Percentiles rank a stretch among this genome's conserved stretches.
These are phyloP conservation scores for Hyaena hyaena DNA, from an alignment of 2,113 vertebrate genomes.

Conservation along the genomic window DNA sequence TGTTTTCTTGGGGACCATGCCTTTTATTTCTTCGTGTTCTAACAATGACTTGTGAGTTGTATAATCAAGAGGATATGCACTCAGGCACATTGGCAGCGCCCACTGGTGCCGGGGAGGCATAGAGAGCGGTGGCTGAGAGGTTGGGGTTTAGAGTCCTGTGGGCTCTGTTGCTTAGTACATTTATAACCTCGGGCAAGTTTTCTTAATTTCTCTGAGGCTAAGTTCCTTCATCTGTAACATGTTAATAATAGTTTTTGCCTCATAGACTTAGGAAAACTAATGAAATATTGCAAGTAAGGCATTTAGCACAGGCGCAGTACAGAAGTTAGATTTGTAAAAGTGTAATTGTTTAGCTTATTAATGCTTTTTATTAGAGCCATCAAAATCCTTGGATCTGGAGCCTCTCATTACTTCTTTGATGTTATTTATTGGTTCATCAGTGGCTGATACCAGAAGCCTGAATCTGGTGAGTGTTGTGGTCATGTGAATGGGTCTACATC, in stretches of 20 bases:
- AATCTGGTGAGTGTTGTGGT: background rate
- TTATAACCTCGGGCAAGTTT: background rate
- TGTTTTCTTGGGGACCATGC: background rate
- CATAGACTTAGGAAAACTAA: conserved; percentile 35
- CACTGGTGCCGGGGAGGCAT: background rate
- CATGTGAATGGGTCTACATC: background rate
- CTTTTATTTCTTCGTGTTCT: conserved; percentile 18
- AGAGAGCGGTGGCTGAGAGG: background rate
- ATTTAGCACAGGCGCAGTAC: background rate
- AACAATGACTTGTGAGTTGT: background rate
- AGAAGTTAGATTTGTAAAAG: background rate
- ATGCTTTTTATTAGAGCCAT: conserved; percentile 40
- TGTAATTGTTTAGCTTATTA: background rate
- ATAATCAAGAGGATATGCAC: background rate
- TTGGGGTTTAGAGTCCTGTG: background rate
- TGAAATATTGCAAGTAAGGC: background rate
- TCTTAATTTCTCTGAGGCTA: conserved; percentile 54
- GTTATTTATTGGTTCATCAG: background rate
- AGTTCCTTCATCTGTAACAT: conserved; percentile 52
- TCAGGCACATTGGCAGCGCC: background rate
- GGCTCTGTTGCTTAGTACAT: background rate
- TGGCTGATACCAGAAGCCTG: background rate
- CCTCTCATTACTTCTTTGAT: background rate
- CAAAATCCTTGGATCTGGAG: conserved; percentile 10
- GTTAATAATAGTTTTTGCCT: conserved; percentile 45